Percentiles rank a stretch among this genome's conserved stretches.
Evolutionary conservation across 2,797 vertebrate genomes (phyloP).

Genomic region (Phrynocephalus guinanensis): DNA sequence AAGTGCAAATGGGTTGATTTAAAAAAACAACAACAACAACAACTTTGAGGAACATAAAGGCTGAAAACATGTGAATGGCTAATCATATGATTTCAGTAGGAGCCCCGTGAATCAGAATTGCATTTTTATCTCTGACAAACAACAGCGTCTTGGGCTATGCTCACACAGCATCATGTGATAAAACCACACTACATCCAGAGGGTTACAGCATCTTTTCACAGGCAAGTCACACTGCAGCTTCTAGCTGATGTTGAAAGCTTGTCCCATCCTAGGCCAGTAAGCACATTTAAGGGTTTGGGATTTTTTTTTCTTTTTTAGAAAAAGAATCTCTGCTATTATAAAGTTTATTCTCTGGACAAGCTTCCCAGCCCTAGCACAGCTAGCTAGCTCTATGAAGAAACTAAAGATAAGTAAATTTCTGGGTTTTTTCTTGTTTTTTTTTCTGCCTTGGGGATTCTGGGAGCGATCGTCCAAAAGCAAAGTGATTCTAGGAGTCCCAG

Average conservation of each 20-base stretch:
- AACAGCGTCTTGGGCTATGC: conserved; percentile 77
- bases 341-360: not conserved
- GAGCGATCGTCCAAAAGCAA: too few species aligned
- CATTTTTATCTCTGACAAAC: conserved; percentile 80
- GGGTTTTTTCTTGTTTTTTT: too few species aligned
- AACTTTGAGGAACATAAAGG: conserved; percentile 74
- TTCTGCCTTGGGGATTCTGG: too few species aligned
- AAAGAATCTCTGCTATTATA: not conserved
- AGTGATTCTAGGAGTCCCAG: too few species aligned
- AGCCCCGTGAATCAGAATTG: conserved; percentile 85
- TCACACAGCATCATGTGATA: conserved; percentile 79
- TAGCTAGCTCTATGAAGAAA: not conserved
- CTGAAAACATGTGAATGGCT: conserved; percentile 84
- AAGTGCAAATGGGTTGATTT: conserved; percentile 72
- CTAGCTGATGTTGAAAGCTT: conserved; percentile 70
- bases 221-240: conserved; percentile 67
- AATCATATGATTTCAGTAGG: conserved; percentile 87
- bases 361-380: conserved; percentile 18
- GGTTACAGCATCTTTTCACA: conserved; percentile 68
- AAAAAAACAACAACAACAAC: not conserved
- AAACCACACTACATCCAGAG: conserved; percentile 78
- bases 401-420: too few species aligned
- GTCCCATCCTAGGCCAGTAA: conserved; percentile 51
- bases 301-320: not conserved
- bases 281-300: conserved; percentile 21